Percentiles rank a stretch among this genome's conserved stretches.
phyloP scores from a whole-genome alignment of 2,888 invertebrate species.

The Halictus ligatus region DNA sequence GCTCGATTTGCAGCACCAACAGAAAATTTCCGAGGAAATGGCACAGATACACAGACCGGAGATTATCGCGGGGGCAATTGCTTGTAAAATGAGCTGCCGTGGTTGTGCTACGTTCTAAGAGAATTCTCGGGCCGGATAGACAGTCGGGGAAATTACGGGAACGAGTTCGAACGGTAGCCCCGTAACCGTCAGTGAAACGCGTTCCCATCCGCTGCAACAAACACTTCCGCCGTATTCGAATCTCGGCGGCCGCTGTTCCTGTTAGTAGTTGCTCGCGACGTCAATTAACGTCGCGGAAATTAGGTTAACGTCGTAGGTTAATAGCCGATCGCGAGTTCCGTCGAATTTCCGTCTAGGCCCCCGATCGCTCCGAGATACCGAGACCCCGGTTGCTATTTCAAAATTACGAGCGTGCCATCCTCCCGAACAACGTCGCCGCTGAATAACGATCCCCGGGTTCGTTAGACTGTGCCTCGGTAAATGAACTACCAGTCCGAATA shows the following conservation, averaged over 20 bases:
- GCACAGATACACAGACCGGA: not conserved
- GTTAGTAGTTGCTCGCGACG: constrained; percentile 12
- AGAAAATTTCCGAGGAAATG: not conserved
- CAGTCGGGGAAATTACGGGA: not conserved
- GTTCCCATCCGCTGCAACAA: constrained; percentile 9
- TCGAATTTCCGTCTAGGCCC: constrained; percentile 37
- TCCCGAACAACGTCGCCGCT: constrained; percentile 22
- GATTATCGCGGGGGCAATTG: not conserved
- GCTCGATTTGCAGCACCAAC: not conserved
- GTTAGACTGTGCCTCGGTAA: not conserved
- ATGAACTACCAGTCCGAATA: not conserved
- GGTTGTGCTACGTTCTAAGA: not conserved
- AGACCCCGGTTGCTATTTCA: constrained; percentile 22
- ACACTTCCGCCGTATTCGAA: constrained; percentile 12
- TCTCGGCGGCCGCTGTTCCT: not conserved
- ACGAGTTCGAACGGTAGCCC: not conserved
- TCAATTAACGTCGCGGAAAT: constrained; percentile 26
- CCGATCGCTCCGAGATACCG: constrained; percentile 33
- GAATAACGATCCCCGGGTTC: constrained; percentile 39
- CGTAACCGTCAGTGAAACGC: not conserved
- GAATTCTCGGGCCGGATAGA: not conserved
- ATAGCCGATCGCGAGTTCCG: constrained; percentile 21
- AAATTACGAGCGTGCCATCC: constrained; percentile 41
- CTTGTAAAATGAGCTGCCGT: constrained; percentile 7
- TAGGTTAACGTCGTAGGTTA: constrained; percentile 15